Evolutionary conservation across 2,888 invertebrate species (phyloP), one percentile per base, ranked within the genome.

Genomic region (Parnassius mnemosyne): DNA sequence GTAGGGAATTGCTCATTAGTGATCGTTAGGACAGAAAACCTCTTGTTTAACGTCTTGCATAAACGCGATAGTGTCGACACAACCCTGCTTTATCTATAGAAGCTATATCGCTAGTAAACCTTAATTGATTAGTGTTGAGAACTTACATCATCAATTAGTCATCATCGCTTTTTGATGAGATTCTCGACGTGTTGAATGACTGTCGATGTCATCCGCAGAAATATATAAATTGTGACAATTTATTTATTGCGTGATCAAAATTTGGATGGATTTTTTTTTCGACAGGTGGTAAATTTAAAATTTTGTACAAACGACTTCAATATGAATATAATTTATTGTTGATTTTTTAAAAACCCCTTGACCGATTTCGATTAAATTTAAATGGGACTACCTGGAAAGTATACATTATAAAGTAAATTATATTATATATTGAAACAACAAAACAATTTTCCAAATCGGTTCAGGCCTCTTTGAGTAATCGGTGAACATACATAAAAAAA

Each of bases 1-100:
- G 54, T 62, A 61, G 55, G 54, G 51, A 60, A 61, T 58, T 53
- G 56, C 41, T 63, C 47, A 58, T 63, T 63, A 63, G n/a, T n/a
- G n/a, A 59, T 64, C 49, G 66, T 51, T 61, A 62, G 61, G 57
- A 56, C 43, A 54, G 62, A 57, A 57, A 57, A 58, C 46, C 16
- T 50, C 53, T 54, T 46, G 62, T 51, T 16, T 49, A 16, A 47
- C 53, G 44, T 53, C 34, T 25, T 53, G 10, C 34, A 56, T 25
- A 42, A 53, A 53, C 46, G n/a, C 52, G 42, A 43, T 42, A 25
- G 42, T 53, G 42, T 57, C 42, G 52, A 57, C 53, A 42, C 44
- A 13, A 52, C 10, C 5, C 55, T 42, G 25, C 20, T 41, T 43
- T 55, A 61, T 46, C 51, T 52, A 57, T 49, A 20, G 20, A 43